Percentiles rank a stretch among this genome's conserved stretches.
These are phyloP conservation scores for Trachelus tabidus DNA, from an alignment of 2,888 invertebrate genomes.

Conservation along the genomic window DNA sequence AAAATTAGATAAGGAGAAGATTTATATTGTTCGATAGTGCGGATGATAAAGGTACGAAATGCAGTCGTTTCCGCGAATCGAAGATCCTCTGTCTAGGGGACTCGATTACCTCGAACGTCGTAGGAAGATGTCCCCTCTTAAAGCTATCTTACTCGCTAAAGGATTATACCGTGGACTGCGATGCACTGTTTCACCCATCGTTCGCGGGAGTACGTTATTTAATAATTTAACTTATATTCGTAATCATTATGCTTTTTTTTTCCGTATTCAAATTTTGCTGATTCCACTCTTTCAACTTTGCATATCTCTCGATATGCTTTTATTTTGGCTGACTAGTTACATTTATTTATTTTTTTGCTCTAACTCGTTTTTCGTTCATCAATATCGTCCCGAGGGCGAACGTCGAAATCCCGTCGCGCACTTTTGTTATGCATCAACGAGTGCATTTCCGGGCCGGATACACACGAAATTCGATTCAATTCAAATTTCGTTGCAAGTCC, in stretches of 20 bases:
- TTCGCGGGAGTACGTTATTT: neutral
- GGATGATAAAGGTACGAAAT: too few species aligned
- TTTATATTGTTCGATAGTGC: neutral
- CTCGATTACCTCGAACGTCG: neutral
- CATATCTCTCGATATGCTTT: neutral
- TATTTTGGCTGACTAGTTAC: neutral
- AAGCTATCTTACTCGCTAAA: too few species aligned
- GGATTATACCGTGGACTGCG: too few species aligned
- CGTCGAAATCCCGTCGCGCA: conserved; percentile 1
- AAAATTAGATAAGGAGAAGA: neutral
- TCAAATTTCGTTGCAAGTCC: conserved; percentile 13
- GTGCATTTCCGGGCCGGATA: conserved; percentile 19
- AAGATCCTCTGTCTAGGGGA: neutral
- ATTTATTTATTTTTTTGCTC: neutral
- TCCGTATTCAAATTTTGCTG: neutral
- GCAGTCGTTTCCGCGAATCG: too few species aligned
- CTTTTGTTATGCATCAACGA: conserved; percentile 23
- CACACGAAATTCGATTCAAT: conserved; percentile 23
- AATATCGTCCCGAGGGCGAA: neutral
- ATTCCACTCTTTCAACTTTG: neutral
- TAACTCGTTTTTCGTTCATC: neutral
- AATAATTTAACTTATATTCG: neutral
- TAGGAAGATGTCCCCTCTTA: too few species aligned
- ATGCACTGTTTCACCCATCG: too few species aligned
- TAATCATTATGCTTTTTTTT: neutral